These are phyloP conservation scores for Toxonevra muliebris DNA, from an alignment of 2,888 invertebrate genomes.

Conservation along the genomic window DNA sequence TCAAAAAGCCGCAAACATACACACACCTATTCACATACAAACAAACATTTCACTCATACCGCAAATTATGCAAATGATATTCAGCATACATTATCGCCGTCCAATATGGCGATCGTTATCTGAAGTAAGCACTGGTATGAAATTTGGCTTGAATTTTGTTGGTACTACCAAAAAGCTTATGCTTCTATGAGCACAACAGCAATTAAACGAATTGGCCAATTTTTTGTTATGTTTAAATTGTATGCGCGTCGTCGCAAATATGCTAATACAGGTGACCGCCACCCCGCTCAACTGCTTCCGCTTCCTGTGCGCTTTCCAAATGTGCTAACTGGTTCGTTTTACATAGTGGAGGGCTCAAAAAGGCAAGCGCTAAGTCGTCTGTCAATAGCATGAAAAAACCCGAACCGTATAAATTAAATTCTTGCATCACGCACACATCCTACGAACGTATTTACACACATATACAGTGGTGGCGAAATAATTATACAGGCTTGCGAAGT, in stretches of 20 bases:
- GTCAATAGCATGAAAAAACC: constrained; percentile 57
- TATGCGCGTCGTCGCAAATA: constrained; percentile 2
- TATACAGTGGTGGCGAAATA: too few species aligned
- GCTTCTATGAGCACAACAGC: constrained; percentile 1
- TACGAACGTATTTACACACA: too few species aligned
- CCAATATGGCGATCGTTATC: too few species aligned
- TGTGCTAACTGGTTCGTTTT: too few species aligned
- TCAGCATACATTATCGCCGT: too few species aligned
- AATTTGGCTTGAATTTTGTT: too few species aligned
- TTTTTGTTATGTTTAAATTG: neutral
- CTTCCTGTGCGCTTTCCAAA: neutral
- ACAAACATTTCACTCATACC: too few species aligned
- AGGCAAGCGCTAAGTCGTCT: constrained; percentile 40
- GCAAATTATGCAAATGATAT: too few species aligned
- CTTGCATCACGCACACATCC: constrained; percentile 2
- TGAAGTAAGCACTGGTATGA: too few species aligned
- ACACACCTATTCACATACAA: too few species aligned
- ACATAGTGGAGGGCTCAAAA: too few species aligned
- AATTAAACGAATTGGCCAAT: constrained; percentile 4
- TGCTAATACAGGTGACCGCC: neutral
- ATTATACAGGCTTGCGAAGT: too few species aligned
- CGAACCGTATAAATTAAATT: constrained; percentile 57
- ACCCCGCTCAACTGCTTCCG: neutral
- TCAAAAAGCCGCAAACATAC: neutral
- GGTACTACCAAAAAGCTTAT: neutral